These are phyloP conservation scores for Hemicentrotus pulcherrimus DNA, from an alignment of 35 echinoderm and acorn worm genomes.

Conservation along the genomic window DNA sequence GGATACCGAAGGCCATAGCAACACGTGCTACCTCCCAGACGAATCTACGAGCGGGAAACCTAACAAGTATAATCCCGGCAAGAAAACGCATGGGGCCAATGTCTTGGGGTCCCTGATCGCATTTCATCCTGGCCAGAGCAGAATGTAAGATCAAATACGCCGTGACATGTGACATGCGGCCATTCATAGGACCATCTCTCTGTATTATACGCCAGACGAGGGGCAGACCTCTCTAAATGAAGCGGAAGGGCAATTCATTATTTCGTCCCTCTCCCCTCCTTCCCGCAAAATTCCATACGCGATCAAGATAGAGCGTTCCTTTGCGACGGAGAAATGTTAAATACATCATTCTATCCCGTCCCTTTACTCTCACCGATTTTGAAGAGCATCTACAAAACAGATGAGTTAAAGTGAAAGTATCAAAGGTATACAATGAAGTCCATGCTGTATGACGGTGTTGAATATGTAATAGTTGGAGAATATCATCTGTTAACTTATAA, in stretches of 20 bases:
- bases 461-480: neutral
- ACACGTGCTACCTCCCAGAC: no score
- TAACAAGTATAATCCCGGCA: neutral
- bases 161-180: constrained; percentile 3
- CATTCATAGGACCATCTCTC: neutral
- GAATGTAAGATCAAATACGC: constrained; percentile 28
- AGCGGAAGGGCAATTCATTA: neutral
- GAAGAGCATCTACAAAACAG: constrained; percentile 9
- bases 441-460: neutral
- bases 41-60: neutral
- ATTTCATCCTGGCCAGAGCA: neutral
- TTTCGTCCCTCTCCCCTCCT: neutral
- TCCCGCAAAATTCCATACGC: neutral
- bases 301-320: neutral
- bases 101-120: neutral
- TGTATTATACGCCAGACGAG: neutral
- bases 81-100: neutral
- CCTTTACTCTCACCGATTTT: neutral
- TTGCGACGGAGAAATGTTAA: neutral
- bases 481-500: no score
- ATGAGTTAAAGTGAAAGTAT: neutral
- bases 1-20: neutral
- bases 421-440: neutral
- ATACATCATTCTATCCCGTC: neutral
- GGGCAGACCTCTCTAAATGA: neutral